Conservation (phyloP, 2,113 vertebrate genomes). For the Siniperca chuatsi region DNA sequence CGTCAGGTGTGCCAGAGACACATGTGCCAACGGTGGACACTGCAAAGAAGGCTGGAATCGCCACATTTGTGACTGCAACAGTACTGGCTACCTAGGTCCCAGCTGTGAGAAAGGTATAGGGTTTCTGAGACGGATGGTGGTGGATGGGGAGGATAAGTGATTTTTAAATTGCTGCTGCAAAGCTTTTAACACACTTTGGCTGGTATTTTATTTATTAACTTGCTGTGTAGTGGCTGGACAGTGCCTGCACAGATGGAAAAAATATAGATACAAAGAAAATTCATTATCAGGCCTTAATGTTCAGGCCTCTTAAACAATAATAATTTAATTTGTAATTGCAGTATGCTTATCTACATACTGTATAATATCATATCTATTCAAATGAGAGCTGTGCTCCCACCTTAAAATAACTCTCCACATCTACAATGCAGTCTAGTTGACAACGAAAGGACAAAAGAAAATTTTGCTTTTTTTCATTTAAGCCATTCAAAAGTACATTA, state of each 20-base stretch:
- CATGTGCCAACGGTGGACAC: constrained; percentile 88
- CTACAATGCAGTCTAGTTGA: constrained; percentile 8
- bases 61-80: constrained; percentile 91
- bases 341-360: constrained; percentile 9
- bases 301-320: constrained; percentile 29
- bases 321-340: constrained; percentile 39
- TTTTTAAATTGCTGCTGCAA: constrained; percentile 46
- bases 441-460: constrained; percentile 8
- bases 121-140: constrained; percentile 3
- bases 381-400: constrained; percentile 17
- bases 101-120: constrained; percentile 91
- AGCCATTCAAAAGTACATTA: constrained; percentile 46
- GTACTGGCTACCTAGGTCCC: constrained; percentile 90
- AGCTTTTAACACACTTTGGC: constrained; percentile 68
- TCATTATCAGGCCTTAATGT: constrained; percentile 30
- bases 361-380: constrained; percentile 37
- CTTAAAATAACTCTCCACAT: not conserved
- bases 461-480: constrained; percentile 18
- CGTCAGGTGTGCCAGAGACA: constrained; percentile 86
- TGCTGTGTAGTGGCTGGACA: constrained; percentile 41
- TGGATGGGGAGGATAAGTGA: constrained; percentile 27
- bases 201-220: constrained; percentile 71
- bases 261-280: constrained; percentile 39
- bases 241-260: constrained; percentile 36
- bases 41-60: constrained; percentile 96